These are phyloP conservation scores for Rhodinocichla rosea DNA, from an alignment of 2,113 vertebrate genomes.

Conservation along the genomic window DNA sequence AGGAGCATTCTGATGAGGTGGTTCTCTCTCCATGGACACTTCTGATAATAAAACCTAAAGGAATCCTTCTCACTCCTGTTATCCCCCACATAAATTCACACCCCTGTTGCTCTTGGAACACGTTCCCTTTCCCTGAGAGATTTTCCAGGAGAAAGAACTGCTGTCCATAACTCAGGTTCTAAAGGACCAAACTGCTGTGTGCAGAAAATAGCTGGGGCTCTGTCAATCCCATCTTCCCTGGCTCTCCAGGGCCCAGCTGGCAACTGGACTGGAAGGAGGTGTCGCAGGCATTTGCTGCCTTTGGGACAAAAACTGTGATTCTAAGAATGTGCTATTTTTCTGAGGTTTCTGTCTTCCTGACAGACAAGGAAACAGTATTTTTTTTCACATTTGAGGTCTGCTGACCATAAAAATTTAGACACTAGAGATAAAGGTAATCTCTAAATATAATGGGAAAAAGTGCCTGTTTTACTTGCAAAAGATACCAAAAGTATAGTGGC, in stretches of 20 bases:
- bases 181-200: not conserved
- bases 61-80: not conserved
- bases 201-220: conserved; percentile 23
- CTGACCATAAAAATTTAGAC: not conserved
- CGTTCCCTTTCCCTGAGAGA: not conserved
- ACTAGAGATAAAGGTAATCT: not conserved
- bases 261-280: not conserved
- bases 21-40: not conserved
- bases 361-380: not conserved
- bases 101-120: conserved; percentile 3
- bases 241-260: not conserved
- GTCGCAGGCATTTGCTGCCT: not conserved
- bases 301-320: not conserved
- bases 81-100: not conserved
- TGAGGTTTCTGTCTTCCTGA: not conserved
- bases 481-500: not conserved
- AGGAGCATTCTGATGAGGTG: not conserved
- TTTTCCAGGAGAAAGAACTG: conserved; percentile 28
- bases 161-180: conserved; percentile 2
- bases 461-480: not conserved
- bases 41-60: conserved; percentile 9
- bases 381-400: not conserved
- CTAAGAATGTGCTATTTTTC: not conserved
- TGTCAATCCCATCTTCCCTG: not conserved
- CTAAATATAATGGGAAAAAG: not conserved